Base-by-base conservation (phyloP, 1,140 invertebrate species). In the Leptopilina clavipes region DNA sequence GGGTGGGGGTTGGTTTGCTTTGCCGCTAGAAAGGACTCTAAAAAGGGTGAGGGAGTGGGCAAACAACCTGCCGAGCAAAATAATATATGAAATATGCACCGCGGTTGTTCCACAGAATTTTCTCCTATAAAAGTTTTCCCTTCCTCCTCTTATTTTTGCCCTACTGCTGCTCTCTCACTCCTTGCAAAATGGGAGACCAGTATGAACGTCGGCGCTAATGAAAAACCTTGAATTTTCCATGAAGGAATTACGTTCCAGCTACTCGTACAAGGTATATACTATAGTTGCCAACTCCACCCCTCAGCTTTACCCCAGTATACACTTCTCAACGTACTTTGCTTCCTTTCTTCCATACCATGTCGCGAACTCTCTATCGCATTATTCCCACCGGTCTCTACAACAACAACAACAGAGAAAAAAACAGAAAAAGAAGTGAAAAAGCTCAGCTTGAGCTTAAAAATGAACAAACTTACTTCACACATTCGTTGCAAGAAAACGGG, bases 221-320 rank as follows among this genome's bases (percentile, higher is more conserved):
- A 89, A 90, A 90, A 90, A 89, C 86, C 88, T 86, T 89, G 88
- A 89, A 90, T 90, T 89, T 90, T 89, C 87, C 85, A 89, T 89
- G 87, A 88, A 88, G 85, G 82, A 88, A 88, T 90, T 89, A 88
- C 83, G 77, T 78, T 40, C 77, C 76, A 78, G 79, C 76, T 79
- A 74, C 45, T 71, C 19, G 44, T 43, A 45, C 43, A 22, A n/a
- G 56, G 6, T 40, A 40, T 40, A 40, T 40, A n/a, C n/a, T n/a
- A 40, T 40, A 37, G 70, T 40, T 45, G 56, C 19, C 17, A n/a
- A 25, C 45, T 19, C 17, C 40, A 54, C 25, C 59, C 56, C 72
- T 45, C 22, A 31, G 1, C 59, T 65, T 65, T 65, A 22, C 59
- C 31, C n/a, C 25, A 65, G 59, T 65, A 65, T 65, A 65, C 59